These are phyloP conservation scores for Hydrolagus colliei DNA, from an alignment of 2,797 vertebrate species.

Conservation along the genomic window DNA sequence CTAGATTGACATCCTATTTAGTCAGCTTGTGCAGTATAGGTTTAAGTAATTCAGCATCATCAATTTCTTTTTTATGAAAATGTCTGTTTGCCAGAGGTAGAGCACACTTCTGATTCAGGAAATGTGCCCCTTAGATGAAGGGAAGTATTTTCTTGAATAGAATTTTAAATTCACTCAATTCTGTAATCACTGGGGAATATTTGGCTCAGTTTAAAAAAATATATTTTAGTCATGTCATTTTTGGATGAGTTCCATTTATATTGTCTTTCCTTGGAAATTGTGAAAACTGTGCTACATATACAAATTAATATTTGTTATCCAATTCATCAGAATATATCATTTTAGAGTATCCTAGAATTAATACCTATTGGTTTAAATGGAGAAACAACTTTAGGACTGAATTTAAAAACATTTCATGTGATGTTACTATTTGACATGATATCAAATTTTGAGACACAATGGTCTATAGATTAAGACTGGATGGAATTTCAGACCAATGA, in stretches of 20 bases:
- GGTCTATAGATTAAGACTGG: too few species aligned
- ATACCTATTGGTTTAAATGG: too few species aligned
- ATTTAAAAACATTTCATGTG: too few species aligned
- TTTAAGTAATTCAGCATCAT: background rate
- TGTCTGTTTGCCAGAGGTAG: conserved; percentile 16
- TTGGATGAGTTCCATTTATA: background rate
- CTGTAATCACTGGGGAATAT: background rate
- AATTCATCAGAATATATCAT: too few species aligned
- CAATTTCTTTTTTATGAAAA: conserved; percentile 8
- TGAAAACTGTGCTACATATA: too few species aligned
- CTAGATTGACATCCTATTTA: background rate
- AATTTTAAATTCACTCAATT: conserved; percentile 19
- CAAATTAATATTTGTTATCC: too few species aligned
- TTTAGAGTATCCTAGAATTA: too few species aligned
- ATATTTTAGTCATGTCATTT: conserved; percentile 6
- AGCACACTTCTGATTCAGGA: conserved; percentile 18
- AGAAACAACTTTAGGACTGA: too few species aligned
- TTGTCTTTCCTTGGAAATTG: background rate
- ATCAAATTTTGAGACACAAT: too few species aligned
- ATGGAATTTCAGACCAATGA: too few species aligned
- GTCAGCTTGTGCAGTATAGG: background rate
- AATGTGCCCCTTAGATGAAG: conserved; percentile 18
- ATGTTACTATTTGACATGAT: too few species aligned
- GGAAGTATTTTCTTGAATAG: conserved; percentile 23
- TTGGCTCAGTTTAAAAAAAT: background rate